A percentile compares a stretch with the other conserved stretches of the same genome.
phyloP scores from a whole-genome alignment of 2,888 invertebrate genomes.

The Abscondita cerata region DNA sequence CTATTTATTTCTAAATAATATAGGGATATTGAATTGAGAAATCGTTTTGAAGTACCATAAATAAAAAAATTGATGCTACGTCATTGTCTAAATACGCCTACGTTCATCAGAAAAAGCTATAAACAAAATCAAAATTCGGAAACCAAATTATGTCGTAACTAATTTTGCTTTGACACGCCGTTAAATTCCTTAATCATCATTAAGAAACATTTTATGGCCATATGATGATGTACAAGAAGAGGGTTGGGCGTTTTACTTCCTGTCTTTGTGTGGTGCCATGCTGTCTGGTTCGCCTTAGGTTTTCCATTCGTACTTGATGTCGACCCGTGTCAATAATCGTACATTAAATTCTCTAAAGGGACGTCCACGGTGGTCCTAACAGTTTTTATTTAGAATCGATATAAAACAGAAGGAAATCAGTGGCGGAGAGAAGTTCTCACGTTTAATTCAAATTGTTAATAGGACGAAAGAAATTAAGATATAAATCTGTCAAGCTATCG shows the following conservation, averaged over 20 bases:
- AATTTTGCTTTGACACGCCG: too few relatives aligned
- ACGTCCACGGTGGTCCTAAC: conserved; percentile 35
- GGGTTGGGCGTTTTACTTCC: conserved; percentile 49
- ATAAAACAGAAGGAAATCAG: conserved; percentile 27
- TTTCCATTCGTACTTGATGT: conserved; percentile 39
- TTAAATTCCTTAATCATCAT: conserved; percentile 7
- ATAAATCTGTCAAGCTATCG: conserved; percentile 49
- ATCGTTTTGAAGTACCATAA: too few relatives aligned
- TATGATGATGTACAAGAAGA: conserved; percentile 53
- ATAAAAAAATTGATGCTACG: too few relatives aligned
- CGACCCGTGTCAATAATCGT: conserved; percentile 38
- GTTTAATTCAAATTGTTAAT: not conserved
- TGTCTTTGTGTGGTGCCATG: conserved; percentile 55
- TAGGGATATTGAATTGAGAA: too few relatives aligned
- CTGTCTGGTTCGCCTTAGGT: conserved; percentile 46
- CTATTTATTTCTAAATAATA: too few relatives aligned
- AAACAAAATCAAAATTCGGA: too few relatives aligned
- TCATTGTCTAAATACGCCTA: too few relatives aligned
- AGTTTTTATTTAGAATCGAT: conserved; percentile 18
- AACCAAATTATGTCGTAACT: too few relatives aligned
- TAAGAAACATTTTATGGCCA: conserved; percentile 38
- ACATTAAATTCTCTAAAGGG: conserved; percentile 31
- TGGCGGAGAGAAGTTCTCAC: conserved; percentile 16
- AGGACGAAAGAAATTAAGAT: conserved; percentile 12
- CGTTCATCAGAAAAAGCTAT: too few relatives aligned